phyloP scores from a whole-genome alignment of 92 coral and sea anemone species.

The Bergia sp. region DNA sequence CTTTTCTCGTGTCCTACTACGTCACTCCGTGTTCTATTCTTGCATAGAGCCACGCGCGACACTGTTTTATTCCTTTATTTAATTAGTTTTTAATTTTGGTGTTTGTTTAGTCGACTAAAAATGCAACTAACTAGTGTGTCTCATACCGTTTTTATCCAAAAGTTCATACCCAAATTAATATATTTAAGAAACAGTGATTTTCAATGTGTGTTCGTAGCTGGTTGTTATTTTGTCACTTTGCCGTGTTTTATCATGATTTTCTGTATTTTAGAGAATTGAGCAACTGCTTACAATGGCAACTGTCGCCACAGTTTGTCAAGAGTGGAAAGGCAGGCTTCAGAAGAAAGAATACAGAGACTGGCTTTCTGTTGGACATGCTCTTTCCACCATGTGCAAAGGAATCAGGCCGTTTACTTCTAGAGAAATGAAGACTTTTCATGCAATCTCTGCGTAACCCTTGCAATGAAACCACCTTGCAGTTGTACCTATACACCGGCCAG shows the following conservation, averaged over 20 bases:
- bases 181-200: too few species aligned
- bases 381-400: slow-evolving; percentile 61
- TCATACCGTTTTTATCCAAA: too few species aligned
- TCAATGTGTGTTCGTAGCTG: background rate
- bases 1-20: too few species aligned
- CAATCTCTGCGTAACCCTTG: slow-evolving; percentile 40
- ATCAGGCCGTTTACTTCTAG: slow-evolving; percentile 62
- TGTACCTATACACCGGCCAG: slow-evolving; percentile 55
- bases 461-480: slow-evolving; percentile 49
- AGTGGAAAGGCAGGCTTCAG: slow-evolving; percentile 51
- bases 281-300: slow-evolving; percentile 21
- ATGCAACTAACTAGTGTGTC: too few species aligned
- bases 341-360: slow-evolving; percentile 77
- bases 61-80: too few species aligned
- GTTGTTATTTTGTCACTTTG: background rate
- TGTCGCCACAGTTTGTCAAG: slow-evolving; percentile 41
- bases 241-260: background rate
- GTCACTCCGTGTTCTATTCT: too few species aligned
- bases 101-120: too few species aligned
- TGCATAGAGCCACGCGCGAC: too few species aligned
- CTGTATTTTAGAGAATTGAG: background rate
- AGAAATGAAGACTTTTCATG: slow-evolving; percentile 55
- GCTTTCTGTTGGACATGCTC: slow-evolving; percentile 82
- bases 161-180: too few species aligned
- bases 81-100: too few species aligned